Evolutionary conservation across 2,113 vertebrate species (phyloP), one percentile per base, ranked within the genome.

Genomic region (Eptatretus burgeri): DNA sequence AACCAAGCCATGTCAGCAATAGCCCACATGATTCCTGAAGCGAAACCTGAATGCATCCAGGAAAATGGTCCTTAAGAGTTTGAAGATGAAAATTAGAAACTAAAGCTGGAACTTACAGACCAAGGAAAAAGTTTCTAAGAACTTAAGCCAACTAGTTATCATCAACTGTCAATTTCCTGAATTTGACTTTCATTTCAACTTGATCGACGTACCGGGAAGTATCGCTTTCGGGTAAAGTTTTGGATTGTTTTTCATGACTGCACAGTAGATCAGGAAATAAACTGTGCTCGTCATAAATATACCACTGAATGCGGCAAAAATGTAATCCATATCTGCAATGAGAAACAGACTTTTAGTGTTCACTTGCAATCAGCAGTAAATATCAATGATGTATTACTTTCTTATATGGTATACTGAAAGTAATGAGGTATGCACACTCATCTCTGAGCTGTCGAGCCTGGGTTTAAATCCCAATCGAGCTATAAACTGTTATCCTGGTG

Each of bases 261-360:
- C 69, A 64, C 81, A 85, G 70, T 91, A 93, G 52, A 78, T 73
- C 62, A 80, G 65, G 68, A 93, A 93, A 70, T 86, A 91, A 51
- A 84, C 5, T 0, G 81, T 81, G 68, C 82, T 89, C 11, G 80
- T 74, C 50, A 84, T 66, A 70, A 91, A 85, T 70, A 84, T 83
- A 19, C 84, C 84, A 13, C 74, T 82, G 66, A 76, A 80, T 65
- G 83, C 78, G 10, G 81, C 79, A 68, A 78, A 79, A n/a, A 85
- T 74, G 18, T 91, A 93, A 70, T 94, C 84, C 51, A 85, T 72
- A 71, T 89, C 86, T 93, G 76, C 63, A 76, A 75, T 1, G 27
- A 41, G 27, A 41, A 41, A 41, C 27, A 41, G 27, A 41, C 27
- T 41, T 41, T 41, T 7, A 41, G 27, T 41, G 27, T 41, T 41